Percentiles rank a stretch among this genome's conserved stretches.
phyloP scores from a whole-genome alignment of 2,113 vertebrate genomes.

The Psammodynastes pulverulentus region DNA sequence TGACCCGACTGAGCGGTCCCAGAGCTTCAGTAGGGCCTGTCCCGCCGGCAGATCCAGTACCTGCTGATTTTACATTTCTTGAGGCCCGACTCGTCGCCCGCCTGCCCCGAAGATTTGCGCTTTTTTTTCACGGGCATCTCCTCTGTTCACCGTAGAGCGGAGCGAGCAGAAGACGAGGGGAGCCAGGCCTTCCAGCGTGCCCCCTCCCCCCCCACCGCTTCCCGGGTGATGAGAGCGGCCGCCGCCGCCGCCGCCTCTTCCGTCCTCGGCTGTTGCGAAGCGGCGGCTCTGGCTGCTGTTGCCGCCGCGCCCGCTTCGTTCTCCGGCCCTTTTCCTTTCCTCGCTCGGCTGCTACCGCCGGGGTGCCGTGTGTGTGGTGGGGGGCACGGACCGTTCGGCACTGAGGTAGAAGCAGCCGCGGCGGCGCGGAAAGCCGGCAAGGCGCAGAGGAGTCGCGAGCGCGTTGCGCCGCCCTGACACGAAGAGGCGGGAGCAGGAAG shows the following conservation, averaged over 20 bases:
- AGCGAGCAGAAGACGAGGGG: slow-evolving; percentile 49
- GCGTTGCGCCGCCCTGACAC: slow-evolving; percentile 23
- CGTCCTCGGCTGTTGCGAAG: not conserved
- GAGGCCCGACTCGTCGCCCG: slow-evolving; percentile 75
- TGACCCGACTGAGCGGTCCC: too few species aligned
- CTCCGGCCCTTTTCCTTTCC: too few species aligned
- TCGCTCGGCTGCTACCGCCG: not conserved
- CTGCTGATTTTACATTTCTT: slow-evolving; percentile 88
- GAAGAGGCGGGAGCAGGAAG: slow-evolving; percentile 46
- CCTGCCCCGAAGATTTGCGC: slow-evolving; percentile 79
- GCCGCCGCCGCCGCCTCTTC: not conserved
- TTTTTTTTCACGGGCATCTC: slow-evolving; percentile 93
- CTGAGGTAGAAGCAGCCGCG: not conserved
- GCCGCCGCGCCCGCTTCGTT: not conserved
- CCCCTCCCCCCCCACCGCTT: not conserved
- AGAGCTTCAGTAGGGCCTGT: not conserved
- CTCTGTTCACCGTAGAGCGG: slow-evolving; percentile 49
- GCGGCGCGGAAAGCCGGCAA: not conserved
- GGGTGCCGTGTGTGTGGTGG: not conserved
- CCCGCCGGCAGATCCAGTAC: slow-evolving; percentile 59
- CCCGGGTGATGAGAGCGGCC: not conserved
- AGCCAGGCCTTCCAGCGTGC: slow-evolving; percentile 29
- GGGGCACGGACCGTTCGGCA: not conserved
- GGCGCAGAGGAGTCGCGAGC: not conserved
- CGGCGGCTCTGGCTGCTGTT: not conserved